Percentiles rank a stretch among this genome's conserved stretches.
phyloP scores from a whole-genome alignment of 2,888 invertebrate species.

The Bruchidius siliquastri region DNA sequence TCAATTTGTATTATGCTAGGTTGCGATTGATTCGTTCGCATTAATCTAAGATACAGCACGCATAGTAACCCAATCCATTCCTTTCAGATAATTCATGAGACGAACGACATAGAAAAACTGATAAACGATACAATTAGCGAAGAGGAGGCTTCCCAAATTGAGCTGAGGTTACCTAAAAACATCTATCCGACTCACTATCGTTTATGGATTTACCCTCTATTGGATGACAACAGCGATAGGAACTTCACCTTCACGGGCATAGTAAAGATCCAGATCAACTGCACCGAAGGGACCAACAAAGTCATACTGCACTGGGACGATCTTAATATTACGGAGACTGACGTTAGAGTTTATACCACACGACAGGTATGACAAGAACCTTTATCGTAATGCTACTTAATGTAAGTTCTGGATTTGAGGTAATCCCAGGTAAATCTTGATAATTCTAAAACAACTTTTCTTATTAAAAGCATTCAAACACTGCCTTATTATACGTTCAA shows the following conservation, averaged over 20 bases:
- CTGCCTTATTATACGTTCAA: too few species aligned
- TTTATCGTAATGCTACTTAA: neutral
- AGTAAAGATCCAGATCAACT: slow-evolving; percentile 38
- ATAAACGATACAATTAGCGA: slow-evolving; percentile 39
- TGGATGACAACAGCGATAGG: slow-evolving; percentile 33
- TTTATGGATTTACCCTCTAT: slow-evolving; percentile 38
- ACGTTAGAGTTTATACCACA: slow-evolving; percentile 30
- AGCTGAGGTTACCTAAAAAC: slow-evolving; percentile 34
- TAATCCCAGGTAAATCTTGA: too few species aligned
- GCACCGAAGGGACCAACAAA: slow-evolving; percentile 34
- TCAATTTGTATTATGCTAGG: too few species aligned
- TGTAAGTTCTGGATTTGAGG: too few species aligned
- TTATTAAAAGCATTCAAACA: too few species aligned
- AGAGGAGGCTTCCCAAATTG: slow-evolving; percentile 27
- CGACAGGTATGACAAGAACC: slow-evolving; percentile 13
- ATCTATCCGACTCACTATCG: slow-evolving; percentile 37
- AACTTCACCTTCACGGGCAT: slow-evolving; percentile 42
- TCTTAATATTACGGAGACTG: slow-evolving; percentile 31
- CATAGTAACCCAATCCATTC: too few species aligned
- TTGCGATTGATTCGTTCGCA: too few species aligned
- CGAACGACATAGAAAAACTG: slow-evolving; percentile 40
- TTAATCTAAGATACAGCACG: too few species aligned
- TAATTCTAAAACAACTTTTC: too few species aligned
- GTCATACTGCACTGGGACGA: slow-evolving; percentile 40
- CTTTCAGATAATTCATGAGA: slow-evolving; percentile 31